These are phyloP conservation scores for Channa maculata DNA, from an alignment of 2,113 vertebrate genomes.

Conservation along the genomic window DNA sequence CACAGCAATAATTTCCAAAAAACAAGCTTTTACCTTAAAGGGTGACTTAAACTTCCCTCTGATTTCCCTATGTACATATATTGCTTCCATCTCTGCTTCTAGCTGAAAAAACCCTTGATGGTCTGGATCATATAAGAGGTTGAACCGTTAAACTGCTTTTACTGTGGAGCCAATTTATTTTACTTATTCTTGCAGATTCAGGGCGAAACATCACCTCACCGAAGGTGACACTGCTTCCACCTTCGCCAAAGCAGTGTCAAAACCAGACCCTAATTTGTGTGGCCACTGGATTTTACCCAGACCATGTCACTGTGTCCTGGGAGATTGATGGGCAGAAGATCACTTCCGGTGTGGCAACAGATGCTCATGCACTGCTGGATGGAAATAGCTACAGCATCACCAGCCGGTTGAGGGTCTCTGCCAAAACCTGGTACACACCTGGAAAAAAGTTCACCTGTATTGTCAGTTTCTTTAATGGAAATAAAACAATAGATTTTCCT, in stretches of 20 bases:
- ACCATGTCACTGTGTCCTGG: constrained; percentile 89
- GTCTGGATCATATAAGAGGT: too few relatives aligned
- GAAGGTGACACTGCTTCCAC: constrained; percentile 79
- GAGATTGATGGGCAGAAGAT: neutral
- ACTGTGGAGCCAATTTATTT: neutral
- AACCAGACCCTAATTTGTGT: constrained; percentile 89
- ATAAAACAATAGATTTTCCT: accelerated
- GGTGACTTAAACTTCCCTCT: too few relatives aligned
- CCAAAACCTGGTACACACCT: constrained; percentile 71
- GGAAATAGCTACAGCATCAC: constrained; percentile 76
- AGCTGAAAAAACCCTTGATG: too few relatives aligned
- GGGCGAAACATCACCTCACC: accelerated
- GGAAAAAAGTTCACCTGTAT: constrained; percentile 78
- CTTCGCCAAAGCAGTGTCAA: constrained; percentile 80
- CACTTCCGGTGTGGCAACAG: constrained; percentile 75
- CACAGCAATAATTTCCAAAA: neutral
- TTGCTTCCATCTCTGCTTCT: too few relatives aligned
- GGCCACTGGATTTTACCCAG: constrained; percentile 88
- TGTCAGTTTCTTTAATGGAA: constrained; percentile 73
- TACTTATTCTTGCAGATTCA: constrained; percentile 30
- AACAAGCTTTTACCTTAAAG: neutral
- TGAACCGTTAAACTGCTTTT: too few relatives aligned
- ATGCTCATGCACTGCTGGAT: constrained; percentile 2
- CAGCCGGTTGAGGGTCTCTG: constrained; percentile 85
- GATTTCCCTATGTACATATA: too few relatives aligned